phyloP scores from a whole-genome alignment of 2,888 invertebrate species.

The Lasioglossum morio region DNA sequence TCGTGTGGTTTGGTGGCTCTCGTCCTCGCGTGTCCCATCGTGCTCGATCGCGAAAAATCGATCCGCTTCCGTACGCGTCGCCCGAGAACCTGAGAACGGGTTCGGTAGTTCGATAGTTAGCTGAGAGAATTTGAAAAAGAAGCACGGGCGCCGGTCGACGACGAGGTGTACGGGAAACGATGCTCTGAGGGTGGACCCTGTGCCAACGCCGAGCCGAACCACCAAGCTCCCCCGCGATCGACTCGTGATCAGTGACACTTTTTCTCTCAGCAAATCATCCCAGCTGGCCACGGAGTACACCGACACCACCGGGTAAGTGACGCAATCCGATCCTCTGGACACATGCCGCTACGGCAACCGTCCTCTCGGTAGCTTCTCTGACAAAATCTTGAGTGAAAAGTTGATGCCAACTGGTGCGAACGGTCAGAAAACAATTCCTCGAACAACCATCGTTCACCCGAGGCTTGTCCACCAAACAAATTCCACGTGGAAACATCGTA shows the following conservation, averaged over 20 bases:
- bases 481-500: neutral
- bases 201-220: conserved; percentile 18
- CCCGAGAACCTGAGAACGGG: neutral
- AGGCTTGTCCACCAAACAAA: too few species aligned
- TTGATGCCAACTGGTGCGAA: neutral
- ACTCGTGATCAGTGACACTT: conserved; percentile 30
- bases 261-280: neutral
- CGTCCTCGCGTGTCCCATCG: conserved; percentile 30
- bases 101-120: too few species aligned
- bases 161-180: conserved; percentile 17
- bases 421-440: neutral
- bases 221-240: neutral
- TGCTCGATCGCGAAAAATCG: neutral
- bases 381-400: conserved; percentile 65
- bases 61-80: neutral
- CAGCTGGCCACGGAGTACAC: neutral
- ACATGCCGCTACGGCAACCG: neutral
- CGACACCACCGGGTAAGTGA: conserved; percentile 24
- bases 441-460: neutral
- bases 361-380: neutral
- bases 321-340: neutral
- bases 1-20: conserved; percentile 44
- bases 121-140: neutral
- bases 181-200: conserved; percentile 41
- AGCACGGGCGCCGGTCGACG: neutral